Percentiles rank a stretch among this genome's conserved stretches.
Evolutionary conservation across 2,888 invertebrate species (phyloP).

Genomic region (Cenopis cana): DNA sequence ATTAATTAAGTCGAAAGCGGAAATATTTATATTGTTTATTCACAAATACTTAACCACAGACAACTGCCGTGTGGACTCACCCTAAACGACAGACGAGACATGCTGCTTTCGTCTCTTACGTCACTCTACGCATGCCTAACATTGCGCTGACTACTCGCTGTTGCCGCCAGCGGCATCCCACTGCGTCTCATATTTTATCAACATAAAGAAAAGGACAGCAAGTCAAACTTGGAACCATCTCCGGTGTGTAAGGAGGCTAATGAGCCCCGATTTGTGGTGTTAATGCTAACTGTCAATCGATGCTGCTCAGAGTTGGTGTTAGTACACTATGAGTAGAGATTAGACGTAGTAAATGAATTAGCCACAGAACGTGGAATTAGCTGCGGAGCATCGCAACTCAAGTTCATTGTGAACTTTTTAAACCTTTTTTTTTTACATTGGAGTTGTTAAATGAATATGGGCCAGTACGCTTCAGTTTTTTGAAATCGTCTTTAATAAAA

Average conservation of each 20-base stretch:
- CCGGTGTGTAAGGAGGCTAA: background rate
- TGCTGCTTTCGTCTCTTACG: constrained; percentile 27
- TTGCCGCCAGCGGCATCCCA: background rate
- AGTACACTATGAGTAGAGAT: background rate
- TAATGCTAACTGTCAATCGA: background rate
- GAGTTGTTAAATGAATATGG: too few relatives aligned
- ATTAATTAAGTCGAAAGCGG: too few relatives aligned
- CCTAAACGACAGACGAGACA: constrained; percentile 13
- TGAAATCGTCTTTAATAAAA: too few relatives aligned
- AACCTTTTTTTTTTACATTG: too few relatives aligned
- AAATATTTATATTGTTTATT: background rate
- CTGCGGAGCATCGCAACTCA: too few relatives aligned
- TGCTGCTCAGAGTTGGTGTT: background rate
- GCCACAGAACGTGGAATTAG: too few relatives aligned
- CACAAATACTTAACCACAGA: background rate
- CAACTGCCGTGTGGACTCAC: background rate
- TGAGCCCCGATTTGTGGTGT: background rate
- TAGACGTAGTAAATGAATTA: background rate
- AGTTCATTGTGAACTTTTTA: too few relatives aligned
- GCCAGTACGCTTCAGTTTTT: too few relatives aligned
- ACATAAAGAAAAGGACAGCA: constrained; percentile 2
- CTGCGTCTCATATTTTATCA: constrained; percentile 7
- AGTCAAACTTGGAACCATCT: background rate
- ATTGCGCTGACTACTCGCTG: background rate
- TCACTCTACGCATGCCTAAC: constrained; percentile 14